Percentiles rank a stretch among this genome's conserved stretches.
These are phyloP conservation scores for Volucella inflata DNA, from an alignment of 2,888 invertebrate species.

Conservation along the genomic window DNA sequence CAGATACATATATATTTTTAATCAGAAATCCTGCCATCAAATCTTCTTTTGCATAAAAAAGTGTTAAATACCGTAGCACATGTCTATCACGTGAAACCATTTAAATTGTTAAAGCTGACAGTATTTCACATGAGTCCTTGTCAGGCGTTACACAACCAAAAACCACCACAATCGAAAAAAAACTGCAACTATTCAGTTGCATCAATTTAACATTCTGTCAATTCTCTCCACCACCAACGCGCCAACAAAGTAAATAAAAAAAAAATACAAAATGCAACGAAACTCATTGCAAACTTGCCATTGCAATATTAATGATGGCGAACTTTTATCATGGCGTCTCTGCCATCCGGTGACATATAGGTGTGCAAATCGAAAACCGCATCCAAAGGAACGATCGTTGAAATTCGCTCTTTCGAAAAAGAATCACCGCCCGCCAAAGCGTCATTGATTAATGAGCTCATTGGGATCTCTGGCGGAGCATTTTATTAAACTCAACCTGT, in stretches of 20 bases:
- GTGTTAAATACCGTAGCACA: no score
- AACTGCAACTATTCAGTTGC: conserved; percentile 21
- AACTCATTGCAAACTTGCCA: conserved; percentile 71
- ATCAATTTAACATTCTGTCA: conserved; percentile 68
- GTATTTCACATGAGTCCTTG: background rate
- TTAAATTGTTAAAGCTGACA: conserved; percentile 1
- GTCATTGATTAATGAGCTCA: conserved; percentile 73
- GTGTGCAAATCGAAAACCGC: conserved; percentile 69
- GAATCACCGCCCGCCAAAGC: conserved; percentile 10
- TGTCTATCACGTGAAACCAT: background rate
- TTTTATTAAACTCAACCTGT: conserved; percentile 65
- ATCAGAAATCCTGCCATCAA: no score
- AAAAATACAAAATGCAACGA: conserved; percentile 26
- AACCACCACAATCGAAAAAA: conserved; percentile 9
- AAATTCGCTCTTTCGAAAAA: background rate
- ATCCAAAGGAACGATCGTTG: conserved; percentile 43
- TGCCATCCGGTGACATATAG: conserved; percentile 62
- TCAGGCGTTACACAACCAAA: background rate
- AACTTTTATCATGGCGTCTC: conserved; percentile 53
- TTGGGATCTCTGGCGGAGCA: conserved; percentile 61
- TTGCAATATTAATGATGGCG: conserved; percentile 72
- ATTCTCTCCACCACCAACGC: conserved; percentile 17
- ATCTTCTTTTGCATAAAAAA: no score
- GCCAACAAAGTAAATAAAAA: conserved; percentile 21
- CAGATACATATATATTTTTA: no score